A percentile compares a stretch with the other conserved stretches of the same genome.
Conservation (phyloP, 2,113 vertebrate genomes). For the Tupaia chinensis region DNA sequence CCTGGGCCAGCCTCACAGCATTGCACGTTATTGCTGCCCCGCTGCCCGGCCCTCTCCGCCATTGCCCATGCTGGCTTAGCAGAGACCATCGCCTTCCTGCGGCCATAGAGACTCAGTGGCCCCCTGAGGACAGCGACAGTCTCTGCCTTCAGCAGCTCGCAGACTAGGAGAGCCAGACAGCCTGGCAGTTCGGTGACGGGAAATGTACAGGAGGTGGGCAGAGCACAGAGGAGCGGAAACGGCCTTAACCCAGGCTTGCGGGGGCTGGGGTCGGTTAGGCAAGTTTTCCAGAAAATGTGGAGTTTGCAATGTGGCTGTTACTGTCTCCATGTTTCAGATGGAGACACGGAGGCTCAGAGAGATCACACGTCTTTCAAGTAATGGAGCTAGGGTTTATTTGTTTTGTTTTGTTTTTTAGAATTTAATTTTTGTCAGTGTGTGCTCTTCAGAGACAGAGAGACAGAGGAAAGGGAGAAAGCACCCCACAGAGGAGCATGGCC, state of each 20-base stretch:
- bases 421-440: too few species aligned
- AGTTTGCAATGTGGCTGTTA: not conserved
- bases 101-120: fast-evolving
- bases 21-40: too few species aligned
- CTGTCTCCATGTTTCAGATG: not conserved
- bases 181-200: not conserved
- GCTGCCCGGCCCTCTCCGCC: too few species aligned
- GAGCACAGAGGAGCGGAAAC: not conserved
- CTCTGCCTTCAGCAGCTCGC: not conserved
- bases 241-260: not conserved
- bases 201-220: not conserved
- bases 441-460: too few species aligned
- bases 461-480: too few species aligned
- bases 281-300: not conserved
- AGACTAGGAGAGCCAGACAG: not conserved
- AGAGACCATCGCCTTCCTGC: too few species aligned
- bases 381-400: not conserved
- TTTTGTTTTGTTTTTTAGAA: too few species aligned
- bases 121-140: not conserved
- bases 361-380: not conserved
- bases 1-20: too few species aligned
- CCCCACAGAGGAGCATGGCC: too few species aligned
- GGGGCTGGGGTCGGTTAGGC: not conserved
- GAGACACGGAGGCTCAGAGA: not conserved
- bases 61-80: too few species aligned